Base-by-base conservation (phyloP, 2,113 vertebrate genomes). In the Maccullochella peelii region DNA sequence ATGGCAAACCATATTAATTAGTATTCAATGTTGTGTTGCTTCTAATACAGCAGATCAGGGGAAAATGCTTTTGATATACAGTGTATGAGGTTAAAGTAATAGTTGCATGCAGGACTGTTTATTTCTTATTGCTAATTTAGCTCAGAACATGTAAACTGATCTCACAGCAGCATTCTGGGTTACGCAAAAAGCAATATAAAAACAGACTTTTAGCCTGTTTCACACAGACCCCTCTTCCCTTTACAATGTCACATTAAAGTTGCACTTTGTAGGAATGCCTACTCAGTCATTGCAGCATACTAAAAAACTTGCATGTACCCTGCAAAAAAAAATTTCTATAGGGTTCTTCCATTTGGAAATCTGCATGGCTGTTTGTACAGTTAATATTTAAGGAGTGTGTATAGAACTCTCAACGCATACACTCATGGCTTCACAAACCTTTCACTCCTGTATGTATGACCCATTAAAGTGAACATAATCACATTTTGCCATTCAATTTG, bases 71-170 rank as follows among this genome's bases (percentile, higher is more conserved):
- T 86, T 68, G 25, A 81, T 82, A 75, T 67, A 69, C 21, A 16
- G 33, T 47, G 40, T 50, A 69, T 52, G 42, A 33, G 36, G 58
- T 36, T 38, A 44, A 77, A 78, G 47, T 49, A 11, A 82, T 71
- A 59, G 50, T 27, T 68, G 25, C 67, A 79, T 76, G 36, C 40
- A 86, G 27, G 52, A 15, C 12, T 38, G n/a, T 44, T 73, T 79
- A 33, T 54, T 70, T 76, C 79, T 73, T 74, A 81, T 79, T 79
- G 40, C 27, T 59, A 83, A 79, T 87, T 86, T 72, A 78, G 59
- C 74, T 57, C 69, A 33, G 30, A 49, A 40, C 75, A 73, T 75
- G 42, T 73, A 65, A 63, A 76, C 38, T 68, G 62, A 82, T 77
- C 36, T 76, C 63, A 62, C 57, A 77, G 61, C 8, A 81, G 69